Base-by-base conservation (phyloP, 2,888 invertebrate genomes). In the Nineta flava region DNA sequence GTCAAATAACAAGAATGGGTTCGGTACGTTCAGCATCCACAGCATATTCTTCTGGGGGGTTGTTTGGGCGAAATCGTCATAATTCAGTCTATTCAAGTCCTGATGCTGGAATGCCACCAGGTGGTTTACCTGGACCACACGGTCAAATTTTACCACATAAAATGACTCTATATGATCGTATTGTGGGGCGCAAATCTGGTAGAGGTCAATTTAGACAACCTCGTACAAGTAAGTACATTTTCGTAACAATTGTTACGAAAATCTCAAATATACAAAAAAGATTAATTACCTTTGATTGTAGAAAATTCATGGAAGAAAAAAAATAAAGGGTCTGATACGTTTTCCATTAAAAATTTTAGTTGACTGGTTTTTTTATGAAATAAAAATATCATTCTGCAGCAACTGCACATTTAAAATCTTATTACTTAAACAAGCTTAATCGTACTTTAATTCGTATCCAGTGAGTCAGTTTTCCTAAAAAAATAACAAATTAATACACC, bases 1-100 rank as follows among this genome's bases (percentile, higher is more conserved):
- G 90, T 45, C 87, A 87, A 62, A 81, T 90, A 55, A 87, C 86
- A 10, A 72, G 87, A 57, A 86, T 90, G 81, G 88, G 88, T 2
- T 88, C 88, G 0, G 80, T 85, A 34, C 74, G 90, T 21, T 88
- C 88, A 35, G 84, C 87, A 1, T 87, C 87, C 1, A 88, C 88
- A 0, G 85, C 87, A 0, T 88, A 88, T 62, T 87, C 87, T 6
- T 87, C 87, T 1, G 81, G 81, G 9, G 79, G 80, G 10, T 73
- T 87, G 46, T 87, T 88, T 60, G 77, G 81, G 10, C 71, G 87
- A 49, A 81, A 83, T 57, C 76, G 87, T 1, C 81, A 84, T 58
- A 87, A 87, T 63, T 87, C 87, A 7, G 81, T 83, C 1, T 77
- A 77, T 53, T 72, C 71, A 16, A 73, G 71, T 55, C 73, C 73